These are phyloP conservation scores for Daphoenositta chrysoptera DNA, from an alignment of 2,113 vertebrate species.

Conservation along the genomic window DNA sequence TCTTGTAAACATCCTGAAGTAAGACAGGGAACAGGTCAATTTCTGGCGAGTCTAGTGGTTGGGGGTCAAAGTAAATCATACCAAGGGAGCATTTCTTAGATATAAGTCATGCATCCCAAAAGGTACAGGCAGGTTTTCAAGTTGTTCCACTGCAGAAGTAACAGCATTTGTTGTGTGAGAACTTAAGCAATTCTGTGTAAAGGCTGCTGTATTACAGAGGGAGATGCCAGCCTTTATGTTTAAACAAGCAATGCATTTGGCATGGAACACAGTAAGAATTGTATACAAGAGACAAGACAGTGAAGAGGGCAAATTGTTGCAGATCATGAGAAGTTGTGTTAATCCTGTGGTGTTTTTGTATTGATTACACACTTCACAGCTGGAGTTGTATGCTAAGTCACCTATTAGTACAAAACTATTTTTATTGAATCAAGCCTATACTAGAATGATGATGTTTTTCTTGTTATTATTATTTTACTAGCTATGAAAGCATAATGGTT, in stretches of 20 bases:
- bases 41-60: neutral
- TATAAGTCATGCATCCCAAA: neutral
- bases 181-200: neutral
- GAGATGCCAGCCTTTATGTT: neutral
- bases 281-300: neutral
- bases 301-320: neutral
- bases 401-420: neutral
- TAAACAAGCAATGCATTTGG: neutral
- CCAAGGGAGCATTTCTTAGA: neutral
- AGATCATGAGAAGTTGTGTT: neutral
- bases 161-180: neutral
- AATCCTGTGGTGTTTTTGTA: neutral
- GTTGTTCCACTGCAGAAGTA: neutral
- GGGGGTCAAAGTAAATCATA: neutral
- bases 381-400: neutral
- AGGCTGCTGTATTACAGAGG: neutral
- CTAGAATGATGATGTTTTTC: neutral
- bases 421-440: neutral
- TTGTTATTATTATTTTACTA: neutral
- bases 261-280: neutral
- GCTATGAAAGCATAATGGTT: neutral
- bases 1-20: neutral
- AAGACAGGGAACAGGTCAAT: neutral
- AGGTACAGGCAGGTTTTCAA: neutral
- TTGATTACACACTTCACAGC: neutral